A percentile compares a stretch with the other conserved stretches of the same genome.
Evolutionary conservation across 2,888 invertebrate genomes (phyloP).

Genomic region (Chelonus formosanus): DNA sequence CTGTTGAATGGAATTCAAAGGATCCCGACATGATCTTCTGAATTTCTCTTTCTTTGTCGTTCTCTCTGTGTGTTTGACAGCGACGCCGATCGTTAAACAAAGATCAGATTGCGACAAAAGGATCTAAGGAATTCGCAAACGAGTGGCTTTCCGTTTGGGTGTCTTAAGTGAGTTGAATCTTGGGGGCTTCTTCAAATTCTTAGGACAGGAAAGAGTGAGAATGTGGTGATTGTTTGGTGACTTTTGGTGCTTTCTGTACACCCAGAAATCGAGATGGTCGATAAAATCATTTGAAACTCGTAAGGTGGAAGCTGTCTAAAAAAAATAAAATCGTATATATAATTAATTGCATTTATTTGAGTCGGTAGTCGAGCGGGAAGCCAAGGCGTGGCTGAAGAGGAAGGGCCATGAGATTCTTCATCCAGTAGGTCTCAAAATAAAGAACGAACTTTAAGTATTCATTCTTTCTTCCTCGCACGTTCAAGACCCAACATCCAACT

Average conservation of each 20-base stretch:
- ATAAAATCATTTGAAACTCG: conserved; percentile 35
- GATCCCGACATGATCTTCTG: conserved; percentile 34
- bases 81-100: conserved; percentile 40
- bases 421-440: conserved; percentile 10
- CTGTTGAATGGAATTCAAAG: conserved; percentile 41
- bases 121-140: conserved; percentile 44
- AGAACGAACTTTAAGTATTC: conserved; percentile 6
- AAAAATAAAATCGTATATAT: conserved; percentile 15
- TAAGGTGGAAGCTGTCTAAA: conserved; percentile 18
- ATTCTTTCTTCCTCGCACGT: conserved; percentile 8
- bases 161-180: conserved; percentile 29
- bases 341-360: conserved; percentile 40
- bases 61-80: conserved; percentile 33
- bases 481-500: conserved; percentile 36
- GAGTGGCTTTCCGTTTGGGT: conserved; percentile 40
- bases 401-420: conserved; percentile 5
- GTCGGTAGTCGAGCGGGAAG: conserved; percentile 39
- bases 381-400: conserved; percentile 27
- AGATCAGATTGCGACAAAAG: conserved; percentile 40
- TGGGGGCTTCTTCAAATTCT: conserved; percentile 20
- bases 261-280: too few relatives aligned
- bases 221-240: too few relatives aligned
- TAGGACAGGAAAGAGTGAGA: conserved; percentile 34
- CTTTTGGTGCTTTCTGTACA: too few relatives aligned
- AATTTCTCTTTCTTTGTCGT: conserved; percentile 29